Conservation (phyloP, 2,113 vertebrate species). For the Tupaia tana region DNA sequence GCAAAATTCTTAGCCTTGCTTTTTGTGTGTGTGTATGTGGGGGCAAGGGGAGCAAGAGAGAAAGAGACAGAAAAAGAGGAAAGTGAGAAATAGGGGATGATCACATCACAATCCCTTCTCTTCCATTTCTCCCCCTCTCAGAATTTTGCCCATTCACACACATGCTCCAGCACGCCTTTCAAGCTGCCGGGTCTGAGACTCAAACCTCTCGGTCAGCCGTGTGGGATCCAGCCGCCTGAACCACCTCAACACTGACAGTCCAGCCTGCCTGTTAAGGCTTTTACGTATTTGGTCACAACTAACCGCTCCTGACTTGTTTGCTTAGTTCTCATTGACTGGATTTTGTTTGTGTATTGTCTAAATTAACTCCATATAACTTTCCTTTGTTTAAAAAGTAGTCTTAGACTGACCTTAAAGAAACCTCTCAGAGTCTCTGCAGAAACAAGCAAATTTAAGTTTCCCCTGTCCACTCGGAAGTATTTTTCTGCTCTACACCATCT, state of each 20-base stretch:
- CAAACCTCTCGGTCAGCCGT: no score
- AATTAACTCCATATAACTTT: not conserved
- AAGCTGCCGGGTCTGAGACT: no score
- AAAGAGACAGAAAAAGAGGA: no score
- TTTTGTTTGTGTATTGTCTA: not conserved
- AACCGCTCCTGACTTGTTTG: not conserved
- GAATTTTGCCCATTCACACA: no score
- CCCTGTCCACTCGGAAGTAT: not conserved
- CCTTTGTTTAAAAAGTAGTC: not conserved
- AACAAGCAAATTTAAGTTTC: not conserved
- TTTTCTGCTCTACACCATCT: not conserved
- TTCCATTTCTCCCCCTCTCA: no score
- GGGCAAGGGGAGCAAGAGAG: no score
- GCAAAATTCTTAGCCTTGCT: not conserved
- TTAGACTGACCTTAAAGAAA: not conserved
- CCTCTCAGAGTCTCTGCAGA: not conserved
- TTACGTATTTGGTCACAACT: not conserved
- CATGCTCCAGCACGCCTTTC: no score
- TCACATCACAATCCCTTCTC: no score
- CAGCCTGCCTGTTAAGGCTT: not conserved
- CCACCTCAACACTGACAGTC: no score
- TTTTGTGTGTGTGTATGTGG: no score
- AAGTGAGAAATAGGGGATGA: no score
- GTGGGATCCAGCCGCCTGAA: no score
- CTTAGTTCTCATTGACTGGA: not conserved